Conservation (phyloP, 2,113 vertebrate species). For the Machaerirhynchus nigripectus region DNA sequence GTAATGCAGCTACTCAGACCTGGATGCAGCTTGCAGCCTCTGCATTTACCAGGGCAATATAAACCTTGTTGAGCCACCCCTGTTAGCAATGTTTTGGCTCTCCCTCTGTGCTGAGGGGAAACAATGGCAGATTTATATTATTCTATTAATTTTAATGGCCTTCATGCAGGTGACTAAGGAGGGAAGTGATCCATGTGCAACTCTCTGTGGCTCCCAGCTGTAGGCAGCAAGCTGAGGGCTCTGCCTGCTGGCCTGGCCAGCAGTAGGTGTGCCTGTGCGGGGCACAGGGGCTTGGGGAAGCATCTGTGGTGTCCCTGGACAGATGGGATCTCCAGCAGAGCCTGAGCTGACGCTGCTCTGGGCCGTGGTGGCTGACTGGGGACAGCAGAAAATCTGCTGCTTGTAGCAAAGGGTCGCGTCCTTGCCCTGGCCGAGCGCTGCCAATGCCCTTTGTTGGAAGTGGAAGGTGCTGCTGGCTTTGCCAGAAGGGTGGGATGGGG, state of each 20-base stretch:
- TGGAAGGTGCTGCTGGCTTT: not conserved
- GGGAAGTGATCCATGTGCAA: not conserved
- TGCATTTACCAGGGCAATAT: not conserved
- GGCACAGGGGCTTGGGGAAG: not conserved
- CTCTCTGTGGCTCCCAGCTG: not conserved
- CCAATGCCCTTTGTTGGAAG: constrained; percentile 32
- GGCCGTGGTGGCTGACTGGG: not conserved
- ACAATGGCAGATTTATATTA: not conserved
- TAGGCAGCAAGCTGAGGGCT: not conserved
- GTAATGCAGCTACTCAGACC: not conserved
- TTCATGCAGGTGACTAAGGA: not conserved
- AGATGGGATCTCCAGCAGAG: not conserved
- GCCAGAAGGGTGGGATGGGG: constrained; percentile 39
- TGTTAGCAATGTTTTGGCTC: not conserved
- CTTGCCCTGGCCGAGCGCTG: not conserved
- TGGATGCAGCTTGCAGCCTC: not conserved
- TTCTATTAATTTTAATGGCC: not conserved
- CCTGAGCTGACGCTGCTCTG: not conserved
- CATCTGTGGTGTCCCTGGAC: not conserved
- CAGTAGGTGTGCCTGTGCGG: not conserved
- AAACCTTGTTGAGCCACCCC: not conserved
- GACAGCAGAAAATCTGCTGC: not conserved
- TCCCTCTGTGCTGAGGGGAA: not conserved
- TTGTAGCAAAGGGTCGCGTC: not conserved
- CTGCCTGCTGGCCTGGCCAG: not conserved